A percentile compares a stretch with the other conserved stretches of the same genome.
phyloP scores from a whole-genome alignment of 35 echinoderm and acorn worm species.

The Apostichopus parvimensis region DNA sequence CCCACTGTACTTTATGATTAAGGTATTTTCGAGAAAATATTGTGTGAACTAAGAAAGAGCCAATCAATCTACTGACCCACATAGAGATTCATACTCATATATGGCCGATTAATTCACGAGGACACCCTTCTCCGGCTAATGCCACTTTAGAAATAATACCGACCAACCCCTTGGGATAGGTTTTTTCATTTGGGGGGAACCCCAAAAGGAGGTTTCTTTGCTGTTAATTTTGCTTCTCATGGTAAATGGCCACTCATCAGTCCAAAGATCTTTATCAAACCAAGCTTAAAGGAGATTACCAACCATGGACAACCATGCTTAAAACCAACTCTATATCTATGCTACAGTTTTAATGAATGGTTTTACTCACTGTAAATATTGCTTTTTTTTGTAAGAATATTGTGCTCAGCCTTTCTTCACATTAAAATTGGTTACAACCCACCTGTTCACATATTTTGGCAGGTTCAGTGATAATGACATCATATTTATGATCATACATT shows the following conservation, averaged over 20 bases:
- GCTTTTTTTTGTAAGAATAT: no score
- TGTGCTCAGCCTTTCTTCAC: no score
- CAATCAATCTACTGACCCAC: constrained; percentile 27
- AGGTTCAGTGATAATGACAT: no score
- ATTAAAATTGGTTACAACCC: no score
- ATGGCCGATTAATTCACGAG: constrained; percentile 6
- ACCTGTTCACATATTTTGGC: no score
- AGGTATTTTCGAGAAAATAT: constrained; percentile 15
- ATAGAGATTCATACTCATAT: constrained; percentile 29
- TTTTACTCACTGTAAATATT: no score
- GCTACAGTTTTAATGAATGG: no score
- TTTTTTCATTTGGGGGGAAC: constrained; percentile 44
- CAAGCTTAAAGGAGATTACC: no score
- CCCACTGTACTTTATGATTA: constrained; percentile 19
- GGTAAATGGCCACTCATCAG: constrained; percentile 15
- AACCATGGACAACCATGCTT: no score
- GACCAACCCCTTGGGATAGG: constrained; percentile 14
- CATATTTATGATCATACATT: no score
- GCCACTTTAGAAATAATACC: constrained; percentile 24
- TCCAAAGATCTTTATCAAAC: background rate
- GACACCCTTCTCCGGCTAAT: constrained; percentile 16
- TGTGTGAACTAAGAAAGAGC: background rate
- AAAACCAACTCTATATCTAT: no score
- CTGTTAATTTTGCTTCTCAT: constrained; percentile 25
- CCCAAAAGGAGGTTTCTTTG: background rate